Conservation (phyloP, 2,113 vertebrate species). For the Rhea americana region DNA sequence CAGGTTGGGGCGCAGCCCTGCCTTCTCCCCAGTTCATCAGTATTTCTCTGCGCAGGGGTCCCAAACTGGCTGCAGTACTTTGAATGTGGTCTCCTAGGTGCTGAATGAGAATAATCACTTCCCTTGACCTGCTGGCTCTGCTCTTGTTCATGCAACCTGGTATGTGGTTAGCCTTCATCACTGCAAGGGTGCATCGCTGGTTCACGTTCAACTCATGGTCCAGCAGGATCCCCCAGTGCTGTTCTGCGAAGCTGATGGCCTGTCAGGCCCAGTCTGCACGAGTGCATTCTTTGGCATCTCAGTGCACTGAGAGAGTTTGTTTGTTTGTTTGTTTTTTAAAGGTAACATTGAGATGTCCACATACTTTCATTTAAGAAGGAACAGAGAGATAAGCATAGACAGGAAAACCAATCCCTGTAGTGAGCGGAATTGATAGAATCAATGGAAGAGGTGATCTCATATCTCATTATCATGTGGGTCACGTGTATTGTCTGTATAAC, state of each 20-base stretch:
- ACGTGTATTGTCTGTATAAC: neutral
- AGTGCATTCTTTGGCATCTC: neutral
- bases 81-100: neutral
- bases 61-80: neutral
- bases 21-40: neutral
- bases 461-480: neutral
- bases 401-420: neutral
- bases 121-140: neutral
- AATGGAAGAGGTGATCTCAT: neutral
- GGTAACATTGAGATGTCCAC: neutral
- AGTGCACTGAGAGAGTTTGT: neutral
- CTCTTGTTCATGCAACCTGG: neutral
- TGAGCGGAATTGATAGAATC: neutral
- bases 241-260: neutral
- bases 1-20: neutral
- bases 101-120: neutral
- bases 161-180: neutral
- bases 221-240: neutral
- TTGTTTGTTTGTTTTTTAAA: fast-evolving
- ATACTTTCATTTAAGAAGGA: neutral
- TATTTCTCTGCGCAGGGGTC: neutral
- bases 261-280: neutral
- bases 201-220: neutral
- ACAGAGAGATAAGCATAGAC: neutral
- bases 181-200: neutral